These are phyloP conservation scores for Pterobdella sp. DNA, from an alignment of 2,888 invertebrate species.

Conservation along the genomic window DNA sequence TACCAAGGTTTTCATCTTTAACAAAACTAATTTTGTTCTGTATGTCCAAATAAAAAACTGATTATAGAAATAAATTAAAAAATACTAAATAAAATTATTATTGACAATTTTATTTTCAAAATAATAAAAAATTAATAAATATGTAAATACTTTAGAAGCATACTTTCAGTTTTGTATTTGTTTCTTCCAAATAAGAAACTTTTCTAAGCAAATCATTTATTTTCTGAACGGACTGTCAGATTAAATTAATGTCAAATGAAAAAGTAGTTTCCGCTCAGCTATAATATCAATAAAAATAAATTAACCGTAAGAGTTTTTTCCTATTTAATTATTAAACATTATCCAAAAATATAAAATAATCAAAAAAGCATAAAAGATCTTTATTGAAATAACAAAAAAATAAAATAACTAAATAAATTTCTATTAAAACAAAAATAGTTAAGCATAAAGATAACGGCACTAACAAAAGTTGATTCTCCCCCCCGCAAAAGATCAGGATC, in stretches of 20 bases:
- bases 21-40: background rate
- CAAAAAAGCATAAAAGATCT: no score
- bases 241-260: no score
- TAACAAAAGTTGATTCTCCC: background rate
- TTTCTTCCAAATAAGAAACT: background rate
- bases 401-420: background rate
- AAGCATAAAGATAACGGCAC: background rate
- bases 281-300: background rate
- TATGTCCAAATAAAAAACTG: no score
- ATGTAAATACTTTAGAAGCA: background rate
- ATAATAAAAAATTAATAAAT: no score
- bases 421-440: background rate
- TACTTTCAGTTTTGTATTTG: background rate
- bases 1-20: background rate
- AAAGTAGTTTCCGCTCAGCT: background rate
- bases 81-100: no score
- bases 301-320: no score
- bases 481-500: constrained; percentile 3
- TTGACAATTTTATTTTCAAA: no score
- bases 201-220: background rate
- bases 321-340: no score
- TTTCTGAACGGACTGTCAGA: background rate
- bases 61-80: no score
- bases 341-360: no score
- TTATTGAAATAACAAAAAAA: background rate